Percentiles rank a stretch among this genome's conserved stretches.
These are phyloP conservation scores for Mus pahari DNA, from an alignment of 2,113 vertebrate species.

Conservation along the genomic window DNA sequence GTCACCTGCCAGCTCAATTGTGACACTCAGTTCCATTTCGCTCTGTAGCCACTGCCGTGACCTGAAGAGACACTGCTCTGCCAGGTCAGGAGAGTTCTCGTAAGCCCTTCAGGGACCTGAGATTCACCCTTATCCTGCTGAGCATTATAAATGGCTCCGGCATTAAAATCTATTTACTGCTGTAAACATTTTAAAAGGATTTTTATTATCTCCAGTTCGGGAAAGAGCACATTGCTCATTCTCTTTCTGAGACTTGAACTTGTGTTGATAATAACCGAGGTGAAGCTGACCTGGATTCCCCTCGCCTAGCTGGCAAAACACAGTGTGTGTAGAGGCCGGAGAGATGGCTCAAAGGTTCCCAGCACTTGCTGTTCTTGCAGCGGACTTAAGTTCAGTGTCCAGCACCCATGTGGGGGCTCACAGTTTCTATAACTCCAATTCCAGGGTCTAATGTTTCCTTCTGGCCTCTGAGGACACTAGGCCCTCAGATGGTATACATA, in stretches of 20 bases:
- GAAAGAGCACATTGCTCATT: slow-evolving; percentile 8
- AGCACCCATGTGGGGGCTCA: not conserved
- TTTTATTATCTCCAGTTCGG: slow-evolving; percentile 33
- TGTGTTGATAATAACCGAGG: not conserved
- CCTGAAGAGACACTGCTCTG: not conserved
- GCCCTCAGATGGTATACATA: not conserved
- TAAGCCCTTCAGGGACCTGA: not conserved
- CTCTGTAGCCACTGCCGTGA: not conserved
- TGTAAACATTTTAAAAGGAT: not conserved
- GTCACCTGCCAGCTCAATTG: not conserved
- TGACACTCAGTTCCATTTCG: not conserved
- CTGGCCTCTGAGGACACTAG: no score
- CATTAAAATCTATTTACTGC: not conserved
- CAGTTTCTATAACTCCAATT: not conserved
- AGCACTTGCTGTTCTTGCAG: not conserved
- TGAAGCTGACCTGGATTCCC: not conserved
- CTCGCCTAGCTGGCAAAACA: not conserved
- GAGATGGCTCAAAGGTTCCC: not conserved
- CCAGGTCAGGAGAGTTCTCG: not conserved
- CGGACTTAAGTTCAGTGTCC: not conserved
- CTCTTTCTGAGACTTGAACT: slow-evolving; percentile 34
- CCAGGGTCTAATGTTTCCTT: not conserved
- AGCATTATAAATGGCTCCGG: not conserved
- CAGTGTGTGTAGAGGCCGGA: not conserved
- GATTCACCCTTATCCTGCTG: not conserved